phyloP scores from a whole-genome alignment of 2,113 vertebrate genomes.

The Sprattus sprattus region DNA sequence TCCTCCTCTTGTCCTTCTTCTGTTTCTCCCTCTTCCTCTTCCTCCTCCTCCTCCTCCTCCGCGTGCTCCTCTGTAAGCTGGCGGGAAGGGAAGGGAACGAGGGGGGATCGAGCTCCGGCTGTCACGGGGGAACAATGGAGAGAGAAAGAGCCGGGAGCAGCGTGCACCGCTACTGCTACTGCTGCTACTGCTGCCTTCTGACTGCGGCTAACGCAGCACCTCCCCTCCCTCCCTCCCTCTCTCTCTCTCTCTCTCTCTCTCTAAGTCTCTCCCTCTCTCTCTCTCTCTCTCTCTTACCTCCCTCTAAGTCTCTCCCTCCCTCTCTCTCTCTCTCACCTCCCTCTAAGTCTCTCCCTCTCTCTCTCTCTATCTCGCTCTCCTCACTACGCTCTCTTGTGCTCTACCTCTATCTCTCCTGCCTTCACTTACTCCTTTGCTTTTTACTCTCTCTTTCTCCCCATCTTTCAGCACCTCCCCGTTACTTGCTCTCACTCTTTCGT shows the following conservation, averaged over 20 bases:
- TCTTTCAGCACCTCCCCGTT: not conserved
- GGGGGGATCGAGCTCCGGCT: constrained; percentile 1
- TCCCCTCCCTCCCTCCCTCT: constrained; percentile 43
- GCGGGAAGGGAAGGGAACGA: not conserved
- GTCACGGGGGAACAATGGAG: constrained; percentile 30
- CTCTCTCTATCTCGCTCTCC: not conserved
- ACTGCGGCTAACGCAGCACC: constrained; percentile 68
- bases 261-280: constrained; percentile 35
- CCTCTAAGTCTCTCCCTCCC: constrained; percentile 38
- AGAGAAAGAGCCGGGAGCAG: constrained; percentile 17
- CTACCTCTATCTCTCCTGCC: not conserved
- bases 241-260: constrained; percentile 45
- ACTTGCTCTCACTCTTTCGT: constrained; percentile 5
- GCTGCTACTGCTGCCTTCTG: constrained; percentile 64
- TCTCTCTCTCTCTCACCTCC: not conserved
- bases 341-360: not conserved
- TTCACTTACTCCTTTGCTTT: not conserved
- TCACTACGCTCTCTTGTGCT: not conserved
- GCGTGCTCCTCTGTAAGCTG: constrained; percentile 1
- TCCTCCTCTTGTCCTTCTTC: constrained; percentile 18
- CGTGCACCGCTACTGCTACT: constrained; percentile 47
- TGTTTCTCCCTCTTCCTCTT: constrained; percentile 18
- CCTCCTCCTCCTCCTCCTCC: constrained; percentile 3
- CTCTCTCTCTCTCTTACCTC: constrained; percentile 31
- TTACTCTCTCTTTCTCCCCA: not conserved